Conservation (phyloP, 2,797 vertebrate species). For the Scolopax bukidnonensis region DNA sequence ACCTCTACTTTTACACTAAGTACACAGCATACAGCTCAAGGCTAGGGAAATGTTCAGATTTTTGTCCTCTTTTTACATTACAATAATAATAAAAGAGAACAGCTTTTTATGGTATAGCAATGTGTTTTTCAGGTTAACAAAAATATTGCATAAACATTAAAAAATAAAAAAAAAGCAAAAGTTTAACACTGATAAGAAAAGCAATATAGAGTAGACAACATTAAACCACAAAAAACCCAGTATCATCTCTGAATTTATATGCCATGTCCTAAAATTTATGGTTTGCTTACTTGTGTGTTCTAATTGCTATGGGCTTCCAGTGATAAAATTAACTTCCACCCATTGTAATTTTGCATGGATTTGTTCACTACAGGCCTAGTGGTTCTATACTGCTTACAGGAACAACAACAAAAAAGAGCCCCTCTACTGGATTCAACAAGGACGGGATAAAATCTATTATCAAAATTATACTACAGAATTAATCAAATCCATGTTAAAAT, state of each 20-base stretch:
- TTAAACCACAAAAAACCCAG: background rate
- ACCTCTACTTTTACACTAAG: background rate
- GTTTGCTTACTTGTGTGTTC: constrained; percentile 38
- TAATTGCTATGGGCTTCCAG: constrained; percentile 52
- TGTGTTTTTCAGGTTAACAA: background rate
- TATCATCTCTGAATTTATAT: constrained; percentile 33
- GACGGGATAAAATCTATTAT: background rate
- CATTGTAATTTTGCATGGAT: constrained; percentile 11
- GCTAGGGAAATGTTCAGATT: background rate
- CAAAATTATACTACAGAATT: constrained; percentile 4
- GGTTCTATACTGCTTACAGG: background rate
- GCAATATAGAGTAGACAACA: background rate
- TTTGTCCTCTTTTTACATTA: background rate
- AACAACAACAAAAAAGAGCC: background rate
- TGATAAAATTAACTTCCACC: constrained; percentile 48
- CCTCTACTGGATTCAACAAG: background rate
- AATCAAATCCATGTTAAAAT: constrained; percentile 56
- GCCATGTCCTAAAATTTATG: constrained; percentile 51
- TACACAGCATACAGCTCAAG: background rate
- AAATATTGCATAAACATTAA: background rate
- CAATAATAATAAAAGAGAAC: too few relatives aligned
- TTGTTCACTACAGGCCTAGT: constrained; percentile 27
- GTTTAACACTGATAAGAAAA: background rate
- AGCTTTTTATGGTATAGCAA: too few relatives aligned
- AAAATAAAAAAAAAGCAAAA: constrained; percentile 3